A percentile compares a stretch with the other conserved stretches of the same genome.
phyloP scores from a whole-genome alignment of 2,888 invertebrate genomes.

The Thysanoteuthis rhombus region DNA sequence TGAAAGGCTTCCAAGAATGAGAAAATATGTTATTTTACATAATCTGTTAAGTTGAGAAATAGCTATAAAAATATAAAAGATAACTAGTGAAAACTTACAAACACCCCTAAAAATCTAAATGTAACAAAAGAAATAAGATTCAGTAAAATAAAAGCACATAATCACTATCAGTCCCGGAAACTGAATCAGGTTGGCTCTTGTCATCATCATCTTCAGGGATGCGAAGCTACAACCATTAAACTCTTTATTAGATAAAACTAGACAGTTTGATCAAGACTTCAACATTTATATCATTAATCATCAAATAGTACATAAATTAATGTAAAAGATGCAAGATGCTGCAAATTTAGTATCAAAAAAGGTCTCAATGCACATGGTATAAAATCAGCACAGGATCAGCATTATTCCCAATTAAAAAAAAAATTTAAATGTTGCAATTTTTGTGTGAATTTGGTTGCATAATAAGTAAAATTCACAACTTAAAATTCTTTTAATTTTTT shows the following conservation, averaged over 20 bases:
- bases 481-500: too few relatives aligned
- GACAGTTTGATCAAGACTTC: background rate
- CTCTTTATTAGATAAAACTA: background rate
- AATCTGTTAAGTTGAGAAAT: background rate
- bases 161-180: slow-evolving; percentile 20
- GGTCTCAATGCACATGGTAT: too few relatives aligned
- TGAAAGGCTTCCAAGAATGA: background rate
- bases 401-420: too few relatives aligned
- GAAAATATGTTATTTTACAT: background rate
- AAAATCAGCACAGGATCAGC: too few relatives aligned
- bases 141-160: slow-evolving; percentile 20
- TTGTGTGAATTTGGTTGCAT: too few relatives aligned
- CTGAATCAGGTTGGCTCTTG: slow-evolving; percentile 19
- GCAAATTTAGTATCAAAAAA: too few relatives aligned
- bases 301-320: background rate
- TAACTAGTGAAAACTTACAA: background rate
- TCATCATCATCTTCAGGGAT: slow-evolving; percentile 22
- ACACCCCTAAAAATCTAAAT: background rate
- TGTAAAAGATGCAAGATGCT: too few relatives aligned
- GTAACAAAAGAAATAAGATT: background rate
- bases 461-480: too few relatives aligned
- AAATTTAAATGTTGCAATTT: too few relatives aligned
- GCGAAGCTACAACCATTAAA: slow-evolving; percentile 21
- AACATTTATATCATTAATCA: background rate
- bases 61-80: background rate